These are phyloP conservation scores for Hetaerina americana DNA, from an alignment of 1,140 invertebrate species.

Conservation along the genomic window DNA sequence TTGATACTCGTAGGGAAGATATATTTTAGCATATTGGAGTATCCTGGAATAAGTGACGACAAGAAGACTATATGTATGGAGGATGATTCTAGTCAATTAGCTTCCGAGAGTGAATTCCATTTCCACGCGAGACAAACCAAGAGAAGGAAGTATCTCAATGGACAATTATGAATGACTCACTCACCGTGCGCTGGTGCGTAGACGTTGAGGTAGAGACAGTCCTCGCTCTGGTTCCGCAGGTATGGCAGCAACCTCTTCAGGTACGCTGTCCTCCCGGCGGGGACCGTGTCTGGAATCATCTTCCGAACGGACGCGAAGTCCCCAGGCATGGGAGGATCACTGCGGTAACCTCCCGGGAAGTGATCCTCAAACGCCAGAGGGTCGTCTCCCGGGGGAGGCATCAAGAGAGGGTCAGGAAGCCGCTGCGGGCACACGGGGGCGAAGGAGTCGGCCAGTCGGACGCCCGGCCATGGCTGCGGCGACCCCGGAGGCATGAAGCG, in stretches of 20 bases:
- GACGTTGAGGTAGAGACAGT: conserved; percentile 87
- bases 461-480: conserved; percentile 52
- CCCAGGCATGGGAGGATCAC: background rate
- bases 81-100: too few relatives aligned
- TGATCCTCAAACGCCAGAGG: background rate
- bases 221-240: conserved; percentile 70
- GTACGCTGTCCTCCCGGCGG: conserved; percentile 50
- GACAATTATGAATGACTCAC: too few relatives aligned
- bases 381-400: background rate
- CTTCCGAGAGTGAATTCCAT: too few relatives aligned
- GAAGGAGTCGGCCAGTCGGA: conserved; percentile 55
- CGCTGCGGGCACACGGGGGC: conserved; percentile 77
- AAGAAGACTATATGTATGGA: too few relatives aligned
- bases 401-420: conserved; percentile 39
- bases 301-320: background rate
- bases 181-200: conserved; percentile 68
- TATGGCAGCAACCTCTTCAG: conserved; percentile 53
- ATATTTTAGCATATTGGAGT: too few relatives aligned
- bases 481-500: conserved; percentile 76
- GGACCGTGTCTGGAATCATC: conserved; percentile 21
- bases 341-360: background rate
- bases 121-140: too few relatives aligned
- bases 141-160: too few relatives aligned
- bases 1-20: too few relatives aligned
- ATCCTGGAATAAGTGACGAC: too few relatives aligned